Percentiles rank a stretch among this genome's conserved stretches.
These are phyloP conservation scores for Hemibagrus wyckioides DNA, from an alignment of 2,113 vertebrate genomes.

Conservation along the genomic window DNA sequence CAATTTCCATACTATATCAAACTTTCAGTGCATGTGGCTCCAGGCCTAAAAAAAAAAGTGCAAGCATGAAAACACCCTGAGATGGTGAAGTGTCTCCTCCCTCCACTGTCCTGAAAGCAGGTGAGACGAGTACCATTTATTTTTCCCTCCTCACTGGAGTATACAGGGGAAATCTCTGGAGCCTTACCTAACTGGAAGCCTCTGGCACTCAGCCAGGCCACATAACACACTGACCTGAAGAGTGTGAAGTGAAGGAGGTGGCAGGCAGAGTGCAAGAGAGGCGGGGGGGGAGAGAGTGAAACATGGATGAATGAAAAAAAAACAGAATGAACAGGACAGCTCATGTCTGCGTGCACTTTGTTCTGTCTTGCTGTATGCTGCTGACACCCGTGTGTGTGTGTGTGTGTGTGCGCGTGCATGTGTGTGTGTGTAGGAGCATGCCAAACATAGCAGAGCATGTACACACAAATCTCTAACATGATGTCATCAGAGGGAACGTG, in stretches of 20 bases:
- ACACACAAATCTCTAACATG: conserved; percentile 34
- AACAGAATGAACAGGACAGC: neutral
- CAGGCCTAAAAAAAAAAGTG: neutral
- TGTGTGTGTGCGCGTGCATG: neutral
- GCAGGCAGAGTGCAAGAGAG: neutral
- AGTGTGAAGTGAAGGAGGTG: conserved; percentile 19
- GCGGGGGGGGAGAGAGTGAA: neutral
- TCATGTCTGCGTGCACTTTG: neutral
- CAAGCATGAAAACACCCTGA: neutral
- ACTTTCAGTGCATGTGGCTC: neutral
- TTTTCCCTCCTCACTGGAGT: conserved; percentile 29
- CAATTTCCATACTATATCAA: neutral
- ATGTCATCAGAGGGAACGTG: conserved; percentile 46
- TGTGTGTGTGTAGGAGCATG: conserved; percentile 13
- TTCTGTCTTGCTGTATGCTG: neutral
- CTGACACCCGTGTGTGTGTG: neutral
- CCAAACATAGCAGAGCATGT: conserved; percentile 49
- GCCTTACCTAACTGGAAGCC: conserved; percentile 37
- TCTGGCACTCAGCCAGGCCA: conserved; percentile 44
- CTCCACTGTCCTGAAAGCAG: neutral
- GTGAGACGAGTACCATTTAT: conserved; percentile 9
- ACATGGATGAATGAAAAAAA: neutral
- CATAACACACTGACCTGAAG: conserved; percentile 51
- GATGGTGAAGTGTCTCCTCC: neutral
- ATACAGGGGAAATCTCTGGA: conserved; percentile 11